These are phyloP conservation scores for Centroberyx gerrardi DNA, from an alignment of 2,797 vertebrate species.

Conservation along the genomic window DNA sequence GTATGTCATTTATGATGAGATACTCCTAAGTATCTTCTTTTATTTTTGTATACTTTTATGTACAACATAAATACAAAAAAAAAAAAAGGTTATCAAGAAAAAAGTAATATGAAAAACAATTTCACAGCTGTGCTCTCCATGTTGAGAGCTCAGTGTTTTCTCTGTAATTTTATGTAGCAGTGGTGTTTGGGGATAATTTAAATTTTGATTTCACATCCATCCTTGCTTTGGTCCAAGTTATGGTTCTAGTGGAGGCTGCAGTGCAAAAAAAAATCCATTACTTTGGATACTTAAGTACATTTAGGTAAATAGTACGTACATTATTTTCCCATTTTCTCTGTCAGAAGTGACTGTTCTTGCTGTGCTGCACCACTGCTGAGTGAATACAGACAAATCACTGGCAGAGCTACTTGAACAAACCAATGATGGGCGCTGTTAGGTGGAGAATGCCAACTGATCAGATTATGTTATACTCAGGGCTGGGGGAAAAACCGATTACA, in stretches of 20 bases:
- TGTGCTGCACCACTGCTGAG: background rate
- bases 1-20: conserved; percentile 26
- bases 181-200: background rate
- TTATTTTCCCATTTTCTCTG: background rate
- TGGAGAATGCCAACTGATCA: background rate
- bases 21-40: conserved; percentile 41
- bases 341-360: background rate
- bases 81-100: background rate
- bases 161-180: conserved; percentile 64
- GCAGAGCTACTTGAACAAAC: background rate
- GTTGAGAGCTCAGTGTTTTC: conserved; percentile 54
- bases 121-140: conserved; percentile 54
- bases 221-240: background rate
- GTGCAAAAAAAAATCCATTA: too few relatives aligned
- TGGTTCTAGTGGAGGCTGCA: background rate
- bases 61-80: conserved; percentile 27
- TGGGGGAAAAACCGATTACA: background rate
- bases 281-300: background rate
- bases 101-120: background rate
- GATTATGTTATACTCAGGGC: background rate
- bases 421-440: background rate
- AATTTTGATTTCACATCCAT: background rate
- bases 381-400: background rate
- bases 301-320: background rate
- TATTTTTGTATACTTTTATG: conserved; percentile 69